Percentiles rank a stretch among this genome's conserved stretches.
Conservation (phyloP, 2,888 invertebrate genomes). For the Mellilla xanthometata region DNA sequence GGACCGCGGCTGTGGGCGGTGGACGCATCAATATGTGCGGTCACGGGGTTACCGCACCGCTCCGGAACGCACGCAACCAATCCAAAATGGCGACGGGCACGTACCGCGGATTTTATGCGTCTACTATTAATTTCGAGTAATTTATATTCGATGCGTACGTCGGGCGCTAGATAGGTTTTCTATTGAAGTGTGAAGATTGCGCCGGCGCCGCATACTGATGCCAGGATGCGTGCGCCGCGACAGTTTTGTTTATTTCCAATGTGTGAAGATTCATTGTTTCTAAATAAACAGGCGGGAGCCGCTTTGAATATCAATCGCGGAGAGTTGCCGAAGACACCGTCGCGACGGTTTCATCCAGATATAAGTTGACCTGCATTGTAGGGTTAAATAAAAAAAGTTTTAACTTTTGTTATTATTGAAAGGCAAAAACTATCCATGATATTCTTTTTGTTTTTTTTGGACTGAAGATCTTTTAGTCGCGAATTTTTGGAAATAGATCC, state of each 20-base stretch:
- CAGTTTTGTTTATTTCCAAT: too few species aligned
- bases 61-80: conserved; percentile 51
- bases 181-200: conserved; percentile 74
- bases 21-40: conserved; percentile 75
- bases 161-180: conserved; percentile 67
- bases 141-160: conserved; percentile 74
- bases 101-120: conserved; percentile 61
- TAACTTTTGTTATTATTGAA: too few species aligned
- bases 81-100: conserved; percentile 58
- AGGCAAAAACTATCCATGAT: too few species aligned
- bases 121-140: conserved; percentile 68
- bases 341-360: too few species aligned
- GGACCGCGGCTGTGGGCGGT: conserved; percentile 73
- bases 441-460: too few species aligned
- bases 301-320: conserved; percentile 45
- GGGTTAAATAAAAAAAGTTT: too few species aligned
- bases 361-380: too few species aligned
- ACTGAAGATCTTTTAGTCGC: too few species aligned
- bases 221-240: conserved; percentile 57
- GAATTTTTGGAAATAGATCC: too few species aligned
- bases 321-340: too few species aligned
- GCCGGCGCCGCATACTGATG: conserved; percentile 29
- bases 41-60: conserved; percentile 73
- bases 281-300: conserved; percentile 44
- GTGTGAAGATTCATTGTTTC: conserved; percentile 46